Conservation (phyloP, 2,113 vertebrate species). For the Aptenodytes patagonicus region DNA sequence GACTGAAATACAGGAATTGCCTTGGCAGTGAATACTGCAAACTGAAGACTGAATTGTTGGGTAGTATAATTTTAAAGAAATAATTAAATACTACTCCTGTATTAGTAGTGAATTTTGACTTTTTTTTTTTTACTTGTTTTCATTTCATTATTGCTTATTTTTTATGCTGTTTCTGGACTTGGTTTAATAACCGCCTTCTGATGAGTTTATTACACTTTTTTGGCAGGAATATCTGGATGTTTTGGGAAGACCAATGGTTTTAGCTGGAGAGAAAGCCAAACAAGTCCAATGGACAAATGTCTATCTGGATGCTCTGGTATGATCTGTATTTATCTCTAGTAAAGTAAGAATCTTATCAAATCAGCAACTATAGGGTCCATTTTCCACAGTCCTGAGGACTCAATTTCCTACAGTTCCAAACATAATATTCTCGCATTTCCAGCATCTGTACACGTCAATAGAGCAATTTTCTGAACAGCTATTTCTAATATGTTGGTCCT, state of each 20-base stretch:
- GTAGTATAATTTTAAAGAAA: neutral
- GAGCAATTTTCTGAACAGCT: neutral
- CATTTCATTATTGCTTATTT: neutral
- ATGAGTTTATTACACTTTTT: neutral
- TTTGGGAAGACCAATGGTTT: conserved; percentile 95
- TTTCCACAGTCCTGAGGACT: neutral
- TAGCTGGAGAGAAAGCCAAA: conserved; percentile 91
- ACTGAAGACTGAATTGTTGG: neutral
- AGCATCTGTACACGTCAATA: neutral
- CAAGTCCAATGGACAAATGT: conserved; percentile 99
- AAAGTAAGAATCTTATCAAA: neutral
- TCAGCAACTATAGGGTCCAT: neutral
- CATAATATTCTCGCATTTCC: neutral
- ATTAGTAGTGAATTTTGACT: neutral
- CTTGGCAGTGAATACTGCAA: neutral
- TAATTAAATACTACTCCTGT: neutral
- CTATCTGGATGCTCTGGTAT: conserved; percentile 94
- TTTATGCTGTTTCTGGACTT: neutral
- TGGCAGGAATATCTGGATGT: conserved; percentile 94
- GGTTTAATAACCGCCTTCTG: neutral
- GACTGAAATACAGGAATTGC: neutral
- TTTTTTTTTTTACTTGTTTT: neutral
- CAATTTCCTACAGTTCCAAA: neutral
- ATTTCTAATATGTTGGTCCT: neutral
- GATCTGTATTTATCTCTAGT: conserved; percentile 25